phyloP scores from a whole-genome alignment of 2,888 invertebrate species.

The Glyphotaelius pellucidus region DNA sequence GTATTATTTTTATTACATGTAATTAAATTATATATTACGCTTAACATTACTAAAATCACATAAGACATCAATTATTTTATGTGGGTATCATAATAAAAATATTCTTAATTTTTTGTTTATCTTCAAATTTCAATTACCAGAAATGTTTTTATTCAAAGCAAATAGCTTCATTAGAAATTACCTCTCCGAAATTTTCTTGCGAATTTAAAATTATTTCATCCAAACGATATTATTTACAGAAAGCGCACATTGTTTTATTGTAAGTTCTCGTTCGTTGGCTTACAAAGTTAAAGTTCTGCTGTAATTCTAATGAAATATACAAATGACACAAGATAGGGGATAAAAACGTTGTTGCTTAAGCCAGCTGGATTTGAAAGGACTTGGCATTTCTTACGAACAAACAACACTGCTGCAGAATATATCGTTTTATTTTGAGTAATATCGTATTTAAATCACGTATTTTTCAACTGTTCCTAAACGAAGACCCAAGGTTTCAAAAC shows the following conservation, averaged over 20 bases:
- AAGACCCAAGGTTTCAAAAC: conserved; percentile 37
- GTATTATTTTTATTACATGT: too few species aligned
- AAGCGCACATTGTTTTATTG: not conserved
- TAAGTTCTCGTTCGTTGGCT: conserved; percentile 15
- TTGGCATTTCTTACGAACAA: conserved; percentile 51
- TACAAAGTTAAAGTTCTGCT: conserved; percentile 41
- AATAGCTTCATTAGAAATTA: not conserved
- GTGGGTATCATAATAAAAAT: too few species aligned
- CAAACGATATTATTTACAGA: conserved; percentile 10
- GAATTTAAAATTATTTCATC: not conserved
- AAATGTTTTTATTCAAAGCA: not conserved
- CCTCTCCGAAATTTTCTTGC: not conserved
- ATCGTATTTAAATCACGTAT: conserved; percentile 65
- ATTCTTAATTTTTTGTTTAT: not conserved
- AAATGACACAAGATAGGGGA: conserved; percentile 47
- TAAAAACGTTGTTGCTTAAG: conserved; percentile 40
- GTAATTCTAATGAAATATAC: conserved; percentile 51
- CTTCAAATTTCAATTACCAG: not conserved
- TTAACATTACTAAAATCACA: too few species aligned
- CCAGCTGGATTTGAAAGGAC: conserved; percentile 50
- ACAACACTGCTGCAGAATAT: conserved; percentile 50
- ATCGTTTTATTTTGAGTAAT: conserved; percentile 64
- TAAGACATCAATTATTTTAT: too few species aligned
- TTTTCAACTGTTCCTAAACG: conserved; percentile 55
- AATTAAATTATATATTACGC: too few species aligned